Evolutionary conservation across 2,888 invertebrate genomes (phyloP), one percentile per base, ranked within the genome.

Genomic region (Dilophus febrilis): DNA sequence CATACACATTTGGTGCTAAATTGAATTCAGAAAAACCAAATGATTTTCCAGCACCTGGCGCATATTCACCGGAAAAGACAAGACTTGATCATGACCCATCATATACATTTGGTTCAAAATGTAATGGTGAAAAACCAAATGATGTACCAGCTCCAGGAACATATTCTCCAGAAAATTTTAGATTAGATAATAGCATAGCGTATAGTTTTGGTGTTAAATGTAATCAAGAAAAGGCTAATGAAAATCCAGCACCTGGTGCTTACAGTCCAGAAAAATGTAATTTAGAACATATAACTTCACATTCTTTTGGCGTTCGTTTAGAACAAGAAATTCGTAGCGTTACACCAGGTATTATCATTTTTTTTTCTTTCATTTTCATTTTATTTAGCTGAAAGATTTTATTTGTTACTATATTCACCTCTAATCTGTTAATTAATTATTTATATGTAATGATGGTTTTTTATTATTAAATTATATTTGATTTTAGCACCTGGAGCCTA

Each of bases 201-300:
- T 78, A 71, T 51, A 68, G 70, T 36, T 74, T 80, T 49, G 71
- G 74, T 40, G 67, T 73, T 48, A 81, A 77, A 63, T 68, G 72
- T 13, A 71, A 71, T 44, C 63, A 66, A 45, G 70, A 70, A 37
- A 72, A 70, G 48, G 61, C 71, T 47, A 75, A 70, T 55, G 67
- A 72, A 44, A 75, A 72, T 39, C 80, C 80, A 30, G 83, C 79
- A 61, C 70, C 71, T 48, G 74, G 73, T 31, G 70, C 70, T 3
- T 78, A 78, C 47, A 50, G 56, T 33, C 66, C 72, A 17, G 72
- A 77, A 49, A 75, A 73, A 48, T 45, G 45, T 2, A 49, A 53
- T 6, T 40, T 50, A 1, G 66, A 70, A 46, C 55, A 64, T 44
- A 61, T 72, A 22, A 76, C 76, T 11, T 68, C 67, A 45, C 76